Conservation (phyloP, 2,113 vertebrate species). For the Corythaeola cristata region DNA sequence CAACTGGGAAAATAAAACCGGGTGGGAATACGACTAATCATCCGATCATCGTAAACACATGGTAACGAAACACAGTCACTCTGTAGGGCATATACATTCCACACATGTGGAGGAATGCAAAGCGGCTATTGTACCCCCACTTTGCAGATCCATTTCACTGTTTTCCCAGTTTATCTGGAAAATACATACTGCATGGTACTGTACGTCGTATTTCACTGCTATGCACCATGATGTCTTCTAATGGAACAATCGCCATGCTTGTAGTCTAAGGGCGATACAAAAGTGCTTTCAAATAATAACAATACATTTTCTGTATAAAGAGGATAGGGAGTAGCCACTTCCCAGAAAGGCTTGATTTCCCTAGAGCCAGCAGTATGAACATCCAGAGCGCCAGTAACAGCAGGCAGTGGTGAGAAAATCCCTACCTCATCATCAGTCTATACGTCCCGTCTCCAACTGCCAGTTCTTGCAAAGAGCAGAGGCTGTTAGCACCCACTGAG, state of each 20-base stretch:
- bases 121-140: conserved; percentile 57
- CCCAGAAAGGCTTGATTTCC: conserved; percentile 70
- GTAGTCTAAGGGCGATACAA: conserved; percentile 70
- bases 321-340: conserved; percentile 71
- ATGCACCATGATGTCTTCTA: conserved; percentile 68
- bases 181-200: conserved; percentile 65
- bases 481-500: neutral
- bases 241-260: conserved; percentile 63
- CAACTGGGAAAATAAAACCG: neutral
- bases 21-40: neutral
- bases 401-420: conserved; percentile 46
- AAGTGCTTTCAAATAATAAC: conserved; percentile 73
- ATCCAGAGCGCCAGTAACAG: conserved; percentile 38
- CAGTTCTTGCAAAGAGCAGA: neutral
- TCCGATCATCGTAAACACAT: conserved; percentile 27
- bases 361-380: conserved; percentile 49
- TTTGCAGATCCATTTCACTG: conserved; percentile 36
- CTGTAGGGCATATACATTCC: conserved; percentile 48
- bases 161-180: conserved; percentile 57
- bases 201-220: conserved; percentile 71
- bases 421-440: conserved; percentile 28
- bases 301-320: conserved; percentile 72
- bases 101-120: conserved; percentile 59
- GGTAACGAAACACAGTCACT: conserved; percentile 50
- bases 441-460: neutral